Conservation (phyloP, 2,797 vertebrate genomes). For the Cryptoprocta ferox region DNA sequence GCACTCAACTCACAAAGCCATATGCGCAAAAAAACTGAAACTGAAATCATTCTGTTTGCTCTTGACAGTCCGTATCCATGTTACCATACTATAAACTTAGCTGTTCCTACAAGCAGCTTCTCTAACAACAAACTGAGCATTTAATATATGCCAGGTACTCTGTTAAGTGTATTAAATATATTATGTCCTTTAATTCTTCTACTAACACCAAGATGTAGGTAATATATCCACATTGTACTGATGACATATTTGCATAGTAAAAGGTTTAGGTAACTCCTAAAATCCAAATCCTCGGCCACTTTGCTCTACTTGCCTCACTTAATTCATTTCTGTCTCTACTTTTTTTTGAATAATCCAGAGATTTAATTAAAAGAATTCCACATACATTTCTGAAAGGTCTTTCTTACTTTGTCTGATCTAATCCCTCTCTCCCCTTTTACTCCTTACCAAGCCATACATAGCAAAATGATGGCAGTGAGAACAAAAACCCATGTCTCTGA, state of each 20-base stretch:
- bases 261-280: background rate
- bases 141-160: background rate
- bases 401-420: background rate
- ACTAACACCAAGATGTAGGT: background rate
- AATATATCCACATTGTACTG: background rate
- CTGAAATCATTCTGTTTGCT: conserved; percentile 25
- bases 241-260: background rate
- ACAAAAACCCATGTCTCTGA: background rate
- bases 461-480: background rate
- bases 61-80: background rate
- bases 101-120: background rate
- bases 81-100: background rate
- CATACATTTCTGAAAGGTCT: background rate
- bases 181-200: background rate
- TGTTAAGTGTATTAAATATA: conserved; percentile 18
- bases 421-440: background rate
- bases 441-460: background rate
- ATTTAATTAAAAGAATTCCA: background rate
- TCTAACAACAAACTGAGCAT: conserved; percentile 26
- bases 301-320: background rate
- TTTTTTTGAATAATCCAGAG: background rate
- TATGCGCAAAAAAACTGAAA: background rate
- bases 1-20: conserved; percentile 15
- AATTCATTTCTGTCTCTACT: background rate
- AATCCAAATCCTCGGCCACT: background rate